Base-by-base conservation (phyloP, 2,113 vertebrate genomes). In the Phaethon lepturus region DNA sequence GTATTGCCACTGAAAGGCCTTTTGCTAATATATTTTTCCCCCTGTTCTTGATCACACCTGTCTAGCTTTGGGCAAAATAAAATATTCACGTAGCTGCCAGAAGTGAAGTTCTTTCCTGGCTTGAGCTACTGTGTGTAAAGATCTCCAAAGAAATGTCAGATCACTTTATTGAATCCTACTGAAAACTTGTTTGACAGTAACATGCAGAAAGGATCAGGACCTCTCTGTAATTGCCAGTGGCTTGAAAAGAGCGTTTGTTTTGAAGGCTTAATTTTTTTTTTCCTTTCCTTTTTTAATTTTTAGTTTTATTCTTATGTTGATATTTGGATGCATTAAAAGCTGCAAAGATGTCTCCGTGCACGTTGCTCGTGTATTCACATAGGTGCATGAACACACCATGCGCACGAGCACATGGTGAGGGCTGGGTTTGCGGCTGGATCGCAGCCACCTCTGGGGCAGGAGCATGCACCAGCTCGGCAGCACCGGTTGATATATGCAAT, bases 31-130 rank as follows among this genome's bases (percentile, higher is more conserved):
- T 95, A 95, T 96, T 97, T 93, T 6, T 1, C 49, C 87, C 20
- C 71, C n/a, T 11, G 17, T 52, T 95, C 79, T 93, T 96, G 83
- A 93, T 98, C 97, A 97, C 99, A 99, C 99, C 99, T 99, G 99
- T 99, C 98, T 99, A 98, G 98, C 99, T 98, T 72, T 95, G 98
- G 99, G 99, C 98, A 95, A 98, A 95, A 98, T 96, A 97, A 97
- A 96, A 97, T 94, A 95, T 93, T 97, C 95, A 67, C 88, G 56
- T 79, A 96, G 96, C 97, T 98, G 98, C 97, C 97, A 98, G 98
- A 95, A 94, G 86, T 91, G 87, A 96, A 97, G 98, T 97, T 98
- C 98, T 98, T 98, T 98, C 86, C 97, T 98, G 98, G 97, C 98
- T 98, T 90, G 97, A 98, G 97, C 98, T 98, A 92, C 97, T 95